Evolutionary conservation across 2,888 invertebrate species (phyloP).

Genomic region (Meteorus cinctellus): DNA sequence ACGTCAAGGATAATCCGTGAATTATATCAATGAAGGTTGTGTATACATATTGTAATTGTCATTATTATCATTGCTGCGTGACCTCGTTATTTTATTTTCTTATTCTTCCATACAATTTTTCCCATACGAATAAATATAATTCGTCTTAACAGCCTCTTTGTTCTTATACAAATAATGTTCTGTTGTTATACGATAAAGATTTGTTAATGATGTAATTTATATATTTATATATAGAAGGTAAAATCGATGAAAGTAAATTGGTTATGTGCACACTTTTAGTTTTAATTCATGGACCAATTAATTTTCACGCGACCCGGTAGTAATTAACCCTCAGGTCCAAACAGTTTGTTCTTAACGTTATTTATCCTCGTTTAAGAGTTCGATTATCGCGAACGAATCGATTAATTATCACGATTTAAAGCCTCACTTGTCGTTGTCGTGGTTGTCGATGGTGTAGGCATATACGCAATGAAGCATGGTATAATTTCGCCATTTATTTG

Average conservation of each 20-base stretch:
- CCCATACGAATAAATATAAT: background rate
- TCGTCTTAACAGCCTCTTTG: background rate
- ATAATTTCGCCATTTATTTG: slow-evolving; percentile 14
- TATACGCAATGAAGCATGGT: slow-evolving; percentile 1
- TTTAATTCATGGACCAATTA: slow-evolving; percentile 18
- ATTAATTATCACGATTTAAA: slow-evolving; percentile 24
- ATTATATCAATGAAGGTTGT: slow-evolving; percentile 3
- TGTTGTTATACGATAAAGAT: background rate
- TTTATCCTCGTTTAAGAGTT: background rate
- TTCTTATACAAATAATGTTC: background rate
- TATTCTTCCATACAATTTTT: background rate
- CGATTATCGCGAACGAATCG: slow-evolving; percentile 8
- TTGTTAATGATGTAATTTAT: slow-evolving; percentile 1
- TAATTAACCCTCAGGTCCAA: background rate
- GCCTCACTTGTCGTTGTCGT: background rate
- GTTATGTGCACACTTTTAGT: background rate
- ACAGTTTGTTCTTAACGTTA: background rate
- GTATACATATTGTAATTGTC: background rate
- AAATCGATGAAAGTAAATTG: background rate
- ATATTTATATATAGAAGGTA: slow-evolving; percentile 1
- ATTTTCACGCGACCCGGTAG: slow-evolving; percentile 9
- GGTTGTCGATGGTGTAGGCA: background rate
- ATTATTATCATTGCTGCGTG: background rate
- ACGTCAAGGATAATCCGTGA: background rate
- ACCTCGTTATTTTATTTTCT: background rate